Evolutionary conservation across 2,113 vertebrate genomes (phyloP), one percentile per base, ranked within the genome.

Genomic region (Nesogale talazaci): DNA sequence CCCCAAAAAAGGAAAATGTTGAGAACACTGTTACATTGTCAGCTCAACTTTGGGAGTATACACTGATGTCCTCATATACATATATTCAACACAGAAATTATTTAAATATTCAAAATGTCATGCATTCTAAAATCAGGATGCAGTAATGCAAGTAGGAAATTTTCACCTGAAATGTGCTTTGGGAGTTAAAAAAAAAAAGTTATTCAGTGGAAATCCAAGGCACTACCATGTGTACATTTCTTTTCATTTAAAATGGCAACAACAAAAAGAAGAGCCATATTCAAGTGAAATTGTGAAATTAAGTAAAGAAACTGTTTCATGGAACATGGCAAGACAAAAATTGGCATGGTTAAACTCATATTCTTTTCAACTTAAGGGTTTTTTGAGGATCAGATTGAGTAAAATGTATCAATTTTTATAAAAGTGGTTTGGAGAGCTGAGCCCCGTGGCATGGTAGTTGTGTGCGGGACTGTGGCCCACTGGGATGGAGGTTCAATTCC

Each of bases 151-250:
- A 78, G 10, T 0, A 59, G 76, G 23, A 87, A 89, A 86, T 61
- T 65, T 56, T 14, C 91, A 4, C 29, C 92, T 82, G 69, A 92
- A 89, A 76, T 86, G 8, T 96, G n/a, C n/a, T 95, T 94, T 7
- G 46, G 11, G 1, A 81, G 79, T 91, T 91, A 19, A 61, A 61
- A 20, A 23, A 23, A 61, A 61, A 61, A 61, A 20, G 59, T 61
- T 61, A 19, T 20, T 12, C 22, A 23, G 59, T 61, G 22, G 22
- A 61, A 61, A 61, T 61, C 6, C 22, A 61, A 61, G 22, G 59
- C 4, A 61, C 14, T 61, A 61, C 22, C 16, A 61, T 61, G 19
- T 61, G 46, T 52, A 52, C 10, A 52, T 52, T 11, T 10, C 46
- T 52, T 52, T 52, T 52, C 46, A 52, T 52, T 52, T 52, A 52